phyloP scores from a whole-genome alignment of 2,797 vertebrate species.

The Saguinus oedipus region DNA sequence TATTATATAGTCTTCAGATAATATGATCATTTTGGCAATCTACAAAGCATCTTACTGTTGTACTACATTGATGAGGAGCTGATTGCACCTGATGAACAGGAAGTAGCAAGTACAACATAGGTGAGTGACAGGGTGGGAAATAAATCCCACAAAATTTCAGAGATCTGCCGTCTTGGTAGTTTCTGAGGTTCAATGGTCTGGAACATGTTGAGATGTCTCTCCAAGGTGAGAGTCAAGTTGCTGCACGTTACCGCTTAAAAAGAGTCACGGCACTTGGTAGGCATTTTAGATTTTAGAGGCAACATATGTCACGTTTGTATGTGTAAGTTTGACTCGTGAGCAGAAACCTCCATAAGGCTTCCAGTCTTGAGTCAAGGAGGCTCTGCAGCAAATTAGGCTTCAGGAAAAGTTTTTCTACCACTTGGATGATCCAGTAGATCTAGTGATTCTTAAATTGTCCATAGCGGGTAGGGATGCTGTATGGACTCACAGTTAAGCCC shows the following conservation, averaged over 20 bases:
- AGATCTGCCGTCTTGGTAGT: not conserved
- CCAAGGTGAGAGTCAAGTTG: not conserved
- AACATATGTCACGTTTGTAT: not conserved
- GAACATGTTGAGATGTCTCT: not conserved
- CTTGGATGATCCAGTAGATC: not conserved
- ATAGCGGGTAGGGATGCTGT: not conserved
- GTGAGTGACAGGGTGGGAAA: not conserved
- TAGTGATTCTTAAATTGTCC: not conserved
- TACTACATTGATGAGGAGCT: not conserved
- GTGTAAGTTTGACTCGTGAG: not conserved
- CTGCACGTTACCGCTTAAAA: not conserved
- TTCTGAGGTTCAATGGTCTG: not conserved
- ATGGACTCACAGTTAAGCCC: not conserved
- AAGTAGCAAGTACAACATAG: not conserved
- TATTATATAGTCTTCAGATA: not conserved
- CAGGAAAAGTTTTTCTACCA: not conserved
- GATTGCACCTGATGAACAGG: not conserved
- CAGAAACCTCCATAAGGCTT: not conserved
- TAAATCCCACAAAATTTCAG: not conserved
- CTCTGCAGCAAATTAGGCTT: not conserved
- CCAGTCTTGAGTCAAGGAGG: not conserved
- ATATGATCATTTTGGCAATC: not conserved
- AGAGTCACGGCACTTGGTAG: not conserved
- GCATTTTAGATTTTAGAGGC: not conserved
- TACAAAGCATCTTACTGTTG: not conserved